phyloP scores from a whole-genome alignment of 2,797 vertebrate genomes.

The Pseudocheirus occidentalis region DNA sequence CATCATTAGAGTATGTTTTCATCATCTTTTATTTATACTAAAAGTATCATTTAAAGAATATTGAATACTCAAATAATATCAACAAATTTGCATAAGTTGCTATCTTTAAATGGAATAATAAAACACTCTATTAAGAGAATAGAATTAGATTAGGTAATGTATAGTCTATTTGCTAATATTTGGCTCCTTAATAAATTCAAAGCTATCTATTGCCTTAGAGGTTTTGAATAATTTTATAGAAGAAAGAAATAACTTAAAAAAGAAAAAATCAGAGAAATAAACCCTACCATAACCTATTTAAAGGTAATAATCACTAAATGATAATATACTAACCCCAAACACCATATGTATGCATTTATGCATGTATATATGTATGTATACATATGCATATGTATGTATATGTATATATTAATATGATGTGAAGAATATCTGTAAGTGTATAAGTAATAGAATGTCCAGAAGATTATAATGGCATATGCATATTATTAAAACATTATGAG shows the following conservation, averaged over 20 bases:
- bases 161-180: conserved; percentile 45
- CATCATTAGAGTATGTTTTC: background rate
- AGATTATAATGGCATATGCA: background rate
- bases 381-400: too few species aligned
- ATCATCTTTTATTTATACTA: conserved; percentile 8
- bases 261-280: conserved; percentile 55
- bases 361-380: too few species aligned
- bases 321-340: conserved; percentile 29
- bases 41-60: background rate
- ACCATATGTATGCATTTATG: background rate
- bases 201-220: conserved; percentile 39
- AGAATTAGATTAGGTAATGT: conserved; percentile 41
- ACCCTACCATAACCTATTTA: background rate
- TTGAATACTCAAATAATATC: background rate
- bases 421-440: background rate
- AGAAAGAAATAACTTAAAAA: conserved; percentile 49
- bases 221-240: conserved; percentile 51
- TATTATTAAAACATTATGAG: conserved; percentile 28
- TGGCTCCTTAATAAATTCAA: conserved; percentile 64
- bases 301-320: conserved; percentile 44
- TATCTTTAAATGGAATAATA: conserved; percentile 21
- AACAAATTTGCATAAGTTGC: background rate
- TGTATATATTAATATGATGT: background rate
- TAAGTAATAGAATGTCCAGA: conserved; percentile 14
- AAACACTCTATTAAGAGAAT: conserved; percentile 48